These are phyloP conservation scores for Heliconius ismenius DNA, from an alignment of 2,888 invertebrate genomes.

Conservation along the genomic window DNA sequence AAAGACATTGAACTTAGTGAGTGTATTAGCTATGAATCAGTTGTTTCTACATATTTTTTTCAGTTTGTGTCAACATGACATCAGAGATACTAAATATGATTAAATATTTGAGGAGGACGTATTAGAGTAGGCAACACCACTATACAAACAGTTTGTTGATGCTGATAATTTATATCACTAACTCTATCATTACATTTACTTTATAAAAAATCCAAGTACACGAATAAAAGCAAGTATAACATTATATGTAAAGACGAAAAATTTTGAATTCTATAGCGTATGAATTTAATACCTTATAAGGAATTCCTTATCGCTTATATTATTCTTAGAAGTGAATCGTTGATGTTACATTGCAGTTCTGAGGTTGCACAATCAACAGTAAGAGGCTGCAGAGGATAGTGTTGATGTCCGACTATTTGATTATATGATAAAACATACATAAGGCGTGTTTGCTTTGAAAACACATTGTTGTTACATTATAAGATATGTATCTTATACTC, in stretches of 20 bases:
- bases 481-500: conserved; percentile 5
- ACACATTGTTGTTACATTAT: conserved; percentile 44
- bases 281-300: conserved; percentile 2
- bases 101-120: conserved; percentile 38
- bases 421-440: conserved; percentile 50
- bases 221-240: background rate
- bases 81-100: conserved; percentile 48
- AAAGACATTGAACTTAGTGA: conserved; percentile 71
- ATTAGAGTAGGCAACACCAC: background rate
- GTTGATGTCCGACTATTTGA: conserved; percentile 57
- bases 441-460: conserved; percentile 42
- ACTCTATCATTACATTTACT: background rate
- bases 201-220: background rate
- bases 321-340: conserved; percentile 16
- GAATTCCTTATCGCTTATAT: conserved; percentile 8
- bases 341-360: conserved; percentile 37
- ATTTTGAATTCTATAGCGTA: conserved; percentile 7
- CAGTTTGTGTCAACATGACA: conserved; percentile 54
- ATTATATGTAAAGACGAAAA: background rate
- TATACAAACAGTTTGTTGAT: conserved; percentile 13
- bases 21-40: conserved; percentile 64
- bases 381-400: conserved; percentile 48
- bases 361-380: conserved; percentile 62
- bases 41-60: conserved; percentile 51
- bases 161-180: conserved; percentile 11